These are phyloP conservation scores for Stictocephala bisonia DNA, from an alignment of 2,888 invertebrate genomes.

Conservation along the genomic window DNA sequence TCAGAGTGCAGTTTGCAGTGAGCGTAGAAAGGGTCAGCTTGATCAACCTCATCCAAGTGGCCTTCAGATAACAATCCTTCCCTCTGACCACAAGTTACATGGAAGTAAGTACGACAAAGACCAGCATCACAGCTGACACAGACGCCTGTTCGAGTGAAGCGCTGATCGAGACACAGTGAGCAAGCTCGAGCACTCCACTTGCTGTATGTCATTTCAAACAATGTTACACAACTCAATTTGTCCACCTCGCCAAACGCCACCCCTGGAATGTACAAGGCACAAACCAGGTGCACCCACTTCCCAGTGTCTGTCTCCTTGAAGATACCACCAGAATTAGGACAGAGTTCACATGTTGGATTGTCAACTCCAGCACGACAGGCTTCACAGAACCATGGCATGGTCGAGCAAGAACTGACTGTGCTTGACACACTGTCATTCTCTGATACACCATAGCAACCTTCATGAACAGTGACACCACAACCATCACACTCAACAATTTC, in stretches of 20 bases:
- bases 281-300: constrained; percentile 98
- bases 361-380: constrained; percentile 92
- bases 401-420: constrained; percentile 94
- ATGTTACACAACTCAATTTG: constrained; percentile 88
- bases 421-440: constrained; percentile 91
- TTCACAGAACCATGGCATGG: constrained; percentile 99
- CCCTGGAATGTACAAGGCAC: constrained; percentile 98
- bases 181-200: constrained; percentile 96
- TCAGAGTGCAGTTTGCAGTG: constrained; percentile 97
- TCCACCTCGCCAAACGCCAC: constrained; percentile 97
- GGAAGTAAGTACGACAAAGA: constrained; percentile 96
- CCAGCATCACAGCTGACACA: constrained; percentile 98
- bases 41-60: constrained; percentile 88
- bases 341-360: constrained; percentile 94
- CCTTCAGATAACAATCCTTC: constrained; percentile 94
- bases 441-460: constrained; percentile 96
- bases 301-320: constrained; percentile 98
- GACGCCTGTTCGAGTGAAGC: constrained; percentile 91
- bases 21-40: constrained; percentile 97
- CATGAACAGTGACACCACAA: constrained; percentile 96
- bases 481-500: constrained; percentile 98
- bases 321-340: constrained; percentile 91
- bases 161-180: constrained; percentile 87
- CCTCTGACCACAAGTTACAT: constrained; percentile 96
- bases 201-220: constrained; percentile 96